phyloP scores from a whole-genome alignment of 2,888 invertebrate species.

The Himalopsyche kuldschensis region DNA sequence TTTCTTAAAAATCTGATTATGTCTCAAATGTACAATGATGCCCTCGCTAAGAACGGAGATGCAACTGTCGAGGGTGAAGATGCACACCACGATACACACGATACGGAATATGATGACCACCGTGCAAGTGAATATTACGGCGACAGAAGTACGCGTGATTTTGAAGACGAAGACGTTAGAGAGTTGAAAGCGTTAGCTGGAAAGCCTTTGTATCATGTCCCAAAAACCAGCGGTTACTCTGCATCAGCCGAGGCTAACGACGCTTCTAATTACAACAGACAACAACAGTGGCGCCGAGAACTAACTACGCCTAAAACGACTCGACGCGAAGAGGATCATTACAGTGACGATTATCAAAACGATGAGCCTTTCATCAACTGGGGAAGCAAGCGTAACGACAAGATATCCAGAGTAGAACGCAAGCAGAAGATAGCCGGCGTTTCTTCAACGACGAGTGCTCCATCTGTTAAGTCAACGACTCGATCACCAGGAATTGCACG shows the following conservation, averaged over 20 bases:
- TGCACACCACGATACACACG: constrained; percentile 14
- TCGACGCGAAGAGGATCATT: constrained; percentile 32
- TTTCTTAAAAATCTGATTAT: constrained; percentile 69
- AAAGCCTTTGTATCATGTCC: constrained; percentile 57
- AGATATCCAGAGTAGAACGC: constrained; percentile 15
- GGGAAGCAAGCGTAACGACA: constrained; percentile 53
- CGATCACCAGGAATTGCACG: constrained; percentile 37
- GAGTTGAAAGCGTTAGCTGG: constrained; percentile 66
- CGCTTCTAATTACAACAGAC: constrained; percentile 35
- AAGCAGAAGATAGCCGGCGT: constrained; percentile 13
- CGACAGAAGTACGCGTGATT: constrained; percentile 44
- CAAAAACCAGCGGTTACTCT: constrained; percentile 51
- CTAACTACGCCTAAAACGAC: constrained; percentile 41
- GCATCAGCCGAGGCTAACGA: constrained; percentile 1
- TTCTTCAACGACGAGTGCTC: constrained; percentile 47
- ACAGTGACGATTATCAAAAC: constrained; percentile 48
- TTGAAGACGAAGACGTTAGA: constrained; percentile 67
- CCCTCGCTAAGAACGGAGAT: constrained; percentile 55
- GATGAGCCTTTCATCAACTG: constrained; percentile 52
- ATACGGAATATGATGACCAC: constrained; percentile 36
- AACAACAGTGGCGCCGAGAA: constrained; percentile 23
- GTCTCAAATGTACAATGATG: constrained; percentile 66
- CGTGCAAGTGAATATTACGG: constrained; percentile 36
- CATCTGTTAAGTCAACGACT: constrained; percentile 43
- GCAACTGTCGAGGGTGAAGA: constrained; percentile 48